phyloP scores from a whole-genome alignment of 2,113 vertebrate species.

The human (Homo sapiens) region GRCh38 chr4:150735501-150736000 shows the following conservation, averaged over 20 bases:
- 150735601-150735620: conserved; percentile 29
- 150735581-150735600: neutral
- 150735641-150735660: neutral
- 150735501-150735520: neutral
- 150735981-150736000: neutral
- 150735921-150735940: neutral
- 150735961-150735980: neutral
- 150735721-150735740: neutral
- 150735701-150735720: neutral
- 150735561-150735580: neutral
- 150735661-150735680: neutral
- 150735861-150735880: neutral
- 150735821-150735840: neutral
- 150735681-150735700: neutral
- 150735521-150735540: neutral
- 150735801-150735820: neutral
- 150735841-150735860: neutral
- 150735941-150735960: neutral
- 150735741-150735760: neutral
- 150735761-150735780: neutral
- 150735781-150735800: neutral
- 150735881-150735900: neutral
- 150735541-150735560: neutral
- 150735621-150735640: neutral
- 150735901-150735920: neutral